These are phyloP conservation scores for Cinara cedri DNA, from an alignment of 2,888 invertebrate genomes.

Conservation along the genomic window DNA sequence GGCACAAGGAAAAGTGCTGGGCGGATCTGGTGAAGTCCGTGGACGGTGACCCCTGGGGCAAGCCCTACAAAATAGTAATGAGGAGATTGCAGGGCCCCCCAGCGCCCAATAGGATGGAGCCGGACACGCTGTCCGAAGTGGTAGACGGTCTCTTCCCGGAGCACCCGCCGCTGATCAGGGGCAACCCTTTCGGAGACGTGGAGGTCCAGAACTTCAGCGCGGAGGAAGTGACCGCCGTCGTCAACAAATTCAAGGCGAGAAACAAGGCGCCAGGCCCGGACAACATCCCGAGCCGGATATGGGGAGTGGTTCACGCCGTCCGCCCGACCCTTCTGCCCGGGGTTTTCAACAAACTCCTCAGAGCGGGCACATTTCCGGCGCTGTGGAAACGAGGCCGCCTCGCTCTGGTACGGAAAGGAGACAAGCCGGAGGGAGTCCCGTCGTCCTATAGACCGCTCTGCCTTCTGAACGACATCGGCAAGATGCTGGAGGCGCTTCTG, in stretches of 20 bases:
- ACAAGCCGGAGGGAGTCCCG: neutral
- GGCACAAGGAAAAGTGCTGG: neutral
- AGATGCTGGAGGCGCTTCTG: neutral
- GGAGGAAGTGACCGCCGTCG: neutral
- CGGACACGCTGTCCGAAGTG: neutral
- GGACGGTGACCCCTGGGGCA: neutral
- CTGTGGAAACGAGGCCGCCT: neutral
- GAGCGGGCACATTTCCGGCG: neutral
- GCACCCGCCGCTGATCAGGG: neutral
- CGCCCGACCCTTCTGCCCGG: neutral
- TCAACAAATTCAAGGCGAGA: neutral
- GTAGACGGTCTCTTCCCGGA: neutral
- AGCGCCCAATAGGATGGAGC: neutral
- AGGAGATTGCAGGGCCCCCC: neutral
- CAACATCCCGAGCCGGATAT: neutral
- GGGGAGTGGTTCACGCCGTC: neutral
- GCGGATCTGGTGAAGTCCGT: neutral
- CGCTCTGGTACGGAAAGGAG: neutral
- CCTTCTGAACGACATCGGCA: constrained; percentile 1
- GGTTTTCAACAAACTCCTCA: neutral
- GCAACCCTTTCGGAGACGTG: too few species aligned
- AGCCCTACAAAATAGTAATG: neutral
- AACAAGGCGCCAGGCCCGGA: constrained; percentile 17
- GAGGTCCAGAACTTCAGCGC: too few species aligned
- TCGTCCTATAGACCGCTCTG: neutral